Base-by-base conservation (phyloP, 2,797 vertebrate genomes). In the Danio tinwini region DNA sequence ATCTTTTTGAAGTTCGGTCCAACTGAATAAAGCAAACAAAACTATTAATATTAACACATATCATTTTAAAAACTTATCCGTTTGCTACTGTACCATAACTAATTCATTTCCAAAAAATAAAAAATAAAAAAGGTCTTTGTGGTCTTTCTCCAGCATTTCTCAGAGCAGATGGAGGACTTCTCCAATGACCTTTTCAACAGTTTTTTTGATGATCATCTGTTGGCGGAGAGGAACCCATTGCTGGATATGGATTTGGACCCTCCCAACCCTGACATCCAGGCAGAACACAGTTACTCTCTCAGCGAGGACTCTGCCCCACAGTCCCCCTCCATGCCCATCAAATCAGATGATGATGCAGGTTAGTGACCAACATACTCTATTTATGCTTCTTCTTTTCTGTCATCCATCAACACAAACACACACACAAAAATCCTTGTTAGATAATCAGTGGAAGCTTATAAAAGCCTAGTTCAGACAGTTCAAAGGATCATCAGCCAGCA, bases 131-230 rank as follows among this genome's bases (percentile, higher is more conserved):
- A 17, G 29, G 29, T 77, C 21, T 63, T 37, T 74, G 39, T 77
- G 44, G 6, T 50, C 56, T 29, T 70, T 73, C 67, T 50, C 14
- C 61, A 99, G 95, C 97, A 97, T 89, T 98, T 99, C 84, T 94
- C 96, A 0, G 97, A 99, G 88, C 97, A 97, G 89, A 97, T 99
- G 95, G 98, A 99, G 83, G 98, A 99, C 89, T 98, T 99, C 93
- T 98, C 96, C 91, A 99, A 94, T 0, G 98, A 99, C 81, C 93
- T 99, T 80, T 99, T 99, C 93, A 98, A 89, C 93, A 98, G 96
- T 86, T 98, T 99, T 91, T 99, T 99, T 1, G 98, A 99, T 73
- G 98, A 99, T 82, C 96, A 97, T 4, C 93, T 97, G 17, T 90
- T 99, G 92, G 93, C 93, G 55, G 98, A 98, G 88, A 96, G 97